These are phyloP conservation scores for Alviniconcha strummeri DNA, from an alignment of 2,888 invertebrate species.

Conservation along the genomic window DNA sequence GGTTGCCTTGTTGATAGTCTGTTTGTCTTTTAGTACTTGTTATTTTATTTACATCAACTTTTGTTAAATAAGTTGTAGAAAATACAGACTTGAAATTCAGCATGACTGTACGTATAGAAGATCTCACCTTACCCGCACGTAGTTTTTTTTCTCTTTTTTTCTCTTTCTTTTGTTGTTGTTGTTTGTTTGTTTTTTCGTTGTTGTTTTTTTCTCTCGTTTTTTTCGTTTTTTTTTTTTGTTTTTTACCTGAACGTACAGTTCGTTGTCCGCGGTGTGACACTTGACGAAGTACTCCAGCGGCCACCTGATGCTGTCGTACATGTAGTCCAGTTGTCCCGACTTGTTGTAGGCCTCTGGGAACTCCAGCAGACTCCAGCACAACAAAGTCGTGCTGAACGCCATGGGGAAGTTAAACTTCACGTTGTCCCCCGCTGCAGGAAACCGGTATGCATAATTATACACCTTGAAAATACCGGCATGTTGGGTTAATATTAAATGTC, in stretches of 20 bases:
- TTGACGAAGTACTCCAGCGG: conserved; percentile 79
- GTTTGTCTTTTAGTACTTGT: too few relatives aligned
- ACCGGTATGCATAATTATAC: not conserved
- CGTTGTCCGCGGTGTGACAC: conserved; percentile 29
- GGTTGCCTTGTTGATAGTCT: too few relatives aligned
- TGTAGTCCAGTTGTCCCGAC: conserved; percentile 53
- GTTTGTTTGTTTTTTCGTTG: not conserved
- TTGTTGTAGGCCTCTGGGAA: conserved; percentile 54
- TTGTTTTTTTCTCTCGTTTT: not conserved
- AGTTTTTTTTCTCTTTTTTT: not conserved
- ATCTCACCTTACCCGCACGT: not conserved
- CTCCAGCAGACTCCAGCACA: conserved; percentile 57
- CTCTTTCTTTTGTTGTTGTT: not conserved
- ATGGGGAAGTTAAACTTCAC: conserved; percentile 63
- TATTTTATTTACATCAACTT: too few relatives aligned
- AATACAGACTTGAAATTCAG: too few relatives aligned
- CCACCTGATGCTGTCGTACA: conserved; percentile 75
- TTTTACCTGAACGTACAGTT: conserved; percentile 12
- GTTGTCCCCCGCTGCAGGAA: conserved; percentile 57
- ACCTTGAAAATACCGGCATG: too few relatives aligned
- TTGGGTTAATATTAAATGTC: too few relatives aligned
- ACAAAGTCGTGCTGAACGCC: conserved; percentile 54
- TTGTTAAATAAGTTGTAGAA: too few relatives aligned
- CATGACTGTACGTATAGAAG: too few relatives aligned
- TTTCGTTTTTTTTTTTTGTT: not conserved